Percentiles rank a stretch among this genome's conserved stretches.
These are phyloP conservation scores for Sigmodon hispidus DNA, from an alignment of 2,113 vertebrate species.

Conservation along the genomic window DNA sequence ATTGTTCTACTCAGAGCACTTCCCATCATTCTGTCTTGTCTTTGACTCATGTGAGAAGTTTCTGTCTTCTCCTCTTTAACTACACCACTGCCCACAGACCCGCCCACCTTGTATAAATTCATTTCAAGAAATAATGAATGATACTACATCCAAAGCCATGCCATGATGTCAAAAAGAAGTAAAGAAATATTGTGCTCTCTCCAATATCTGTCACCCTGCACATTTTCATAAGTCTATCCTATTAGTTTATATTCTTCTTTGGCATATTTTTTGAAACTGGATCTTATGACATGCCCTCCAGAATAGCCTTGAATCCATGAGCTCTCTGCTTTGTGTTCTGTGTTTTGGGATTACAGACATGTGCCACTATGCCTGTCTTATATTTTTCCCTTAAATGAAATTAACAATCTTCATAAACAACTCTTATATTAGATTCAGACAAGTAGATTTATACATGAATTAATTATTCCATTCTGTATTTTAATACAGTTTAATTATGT, in stretches of 20 bases:
- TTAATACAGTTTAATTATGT: not conserved
- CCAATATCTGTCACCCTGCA: not conserved
- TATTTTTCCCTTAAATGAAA: constrained; percentile 22
- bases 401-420: not conserved
- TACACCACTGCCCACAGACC: accelerated
- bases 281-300: not conserved
- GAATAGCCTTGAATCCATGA: not conserved
- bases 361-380: not conserved
- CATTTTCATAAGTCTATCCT: not conserved
- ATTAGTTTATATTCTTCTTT: not conserved
- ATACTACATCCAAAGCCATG: not conserved
- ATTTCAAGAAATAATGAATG: not conserved
- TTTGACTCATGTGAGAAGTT: not conserved
- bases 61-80: too few species aligned
- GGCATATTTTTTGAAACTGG: not conserved
- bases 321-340: not conserved
- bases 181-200: not conserved
- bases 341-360: not conserved
- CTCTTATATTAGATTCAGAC: not conserved
- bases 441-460: constrained; percentile 1
- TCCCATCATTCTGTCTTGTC: accelerated
- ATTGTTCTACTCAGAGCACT: not conserved
- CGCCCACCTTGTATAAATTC: accelerated
- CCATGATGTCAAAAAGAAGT: not conserved
- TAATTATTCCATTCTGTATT: constrained; percentile 29